A percentile compares a stretch with the other conserved stretches of the same genome.
Evolutionary conservation across 2,888 invertebrate genomes (phyloP).

Genomic region (Phengaris arion): DNA sequence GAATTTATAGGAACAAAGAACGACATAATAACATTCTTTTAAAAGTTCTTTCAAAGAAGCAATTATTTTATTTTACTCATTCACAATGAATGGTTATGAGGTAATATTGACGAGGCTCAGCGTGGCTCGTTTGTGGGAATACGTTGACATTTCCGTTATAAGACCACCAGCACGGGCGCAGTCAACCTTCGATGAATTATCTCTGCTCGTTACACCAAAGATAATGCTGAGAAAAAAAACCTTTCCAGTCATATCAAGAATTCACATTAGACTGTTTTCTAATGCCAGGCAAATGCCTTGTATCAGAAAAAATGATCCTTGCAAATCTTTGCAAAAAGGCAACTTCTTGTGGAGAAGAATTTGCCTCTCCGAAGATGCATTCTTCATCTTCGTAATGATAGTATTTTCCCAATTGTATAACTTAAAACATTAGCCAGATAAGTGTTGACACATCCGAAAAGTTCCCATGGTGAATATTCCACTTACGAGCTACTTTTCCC

Average conservation of each 20-base stretch:
- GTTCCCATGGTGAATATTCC: slow-evolving; percentile 61
- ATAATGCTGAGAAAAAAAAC: slow-evolving; percentile 19
- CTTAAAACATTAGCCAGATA: slow-evolving; percentile 15
- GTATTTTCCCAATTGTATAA: not conserved
- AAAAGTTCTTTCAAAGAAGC: slow-evolving; percentile 1
- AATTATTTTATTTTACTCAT: slow-evolving; percentile 13
- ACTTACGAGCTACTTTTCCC: slow-evolving; percentile 68
- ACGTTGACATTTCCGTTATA: slow-evolving; percentile 13
- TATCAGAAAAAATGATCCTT: not conserved
- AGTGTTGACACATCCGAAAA: slow-evolving; percentile 33
- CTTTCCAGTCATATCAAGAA: not conserved
- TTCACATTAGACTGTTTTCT: not conserved
- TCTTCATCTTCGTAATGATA: too few relatives aligned
- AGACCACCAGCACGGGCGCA: not conserved
- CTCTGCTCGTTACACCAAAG: not conserved
- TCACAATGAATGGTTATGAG: not conserved
- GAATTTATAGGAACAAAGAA: slow-evolving; percentile 23
- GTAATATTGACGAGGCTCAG: not conserved
- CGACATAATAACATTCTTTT: slow-evolving; percentile 26
- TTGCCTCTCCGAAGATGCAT: too few relatives aligned
- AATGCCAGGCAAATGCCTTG: not conserved
- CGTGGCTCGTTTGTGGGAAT: slow-evolving; percentile 1
- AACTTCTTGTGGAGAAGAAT: too few relatives aligned
- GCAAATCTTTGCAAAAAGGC: too few relatives aligned
- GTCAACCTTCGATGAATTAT: slow-evolving; percentile 9